A percentile compares a stretch with the other conserved stretches of the same genome.
Evolutionary conservation across 2,888 invertebrate genomes (phyloP).

Genomic region (Phengaris alcon): DNA sequence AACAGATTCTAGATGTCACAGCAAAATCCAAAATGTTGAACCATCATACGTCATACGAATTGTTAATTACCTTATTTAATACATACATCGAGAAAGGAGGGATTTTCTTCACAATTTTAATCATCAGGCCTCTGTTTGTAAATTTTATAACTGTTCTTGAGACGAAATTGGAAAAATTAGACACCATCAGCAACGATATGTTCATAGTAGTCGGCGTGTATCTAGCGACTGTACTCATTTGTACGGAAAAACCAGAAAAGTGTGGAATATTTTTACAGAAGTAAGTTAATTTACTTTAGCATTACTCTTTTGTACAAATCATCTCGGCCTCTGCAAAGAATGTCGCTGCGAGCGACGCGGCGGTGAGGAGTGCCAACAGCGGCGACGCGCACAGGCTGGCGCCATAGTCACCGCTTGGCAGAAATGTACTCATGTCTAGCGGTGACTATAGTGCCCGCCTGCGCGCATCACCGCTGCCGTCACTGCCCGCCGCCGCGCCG

Average conservation of each 20-base stretch:
- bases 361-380: too few species aligned
- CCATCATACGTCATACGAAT: slow-evolving; percentile 59
- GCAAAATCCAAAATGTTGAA: slow-evolving; percentile 57
- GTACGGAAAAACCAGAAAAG: slow-evolving; percentile 70
- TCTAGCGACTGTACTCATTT: slow-evolving; percentile 77
- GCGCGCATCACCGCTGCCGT: too few species aligned
- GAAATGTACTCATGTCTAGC: too few species aligned
- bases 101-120: slow-evolving; percentile 77
- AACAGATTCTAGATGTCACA: slow-evolving; percentile 62
- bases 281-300: slow-evolving; percentile 53
- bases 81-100: slow-evolving; percentile 83
- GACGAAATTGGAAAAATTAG: slow-evolving; percentile 79
- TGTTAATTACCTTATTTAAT: slow-evolving; percentile 58
- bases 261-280: slow-evolving; percentile 79
- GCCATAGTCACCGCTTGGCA: too few species aligned
- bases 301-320: too few species aligned
- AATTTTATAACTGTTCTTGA: slow-evolving; percentile 80
- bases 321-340: too few species aligned
- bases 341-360: too few species aligned
- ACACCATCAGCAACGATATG: slow-evolving; percentile 73
- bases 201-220: slow-evolving; percentile 81
- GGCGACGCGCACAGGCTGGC: too few species aligned
- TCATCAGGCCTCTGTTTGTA: slow-evolving; percentile 79
- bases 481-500: too few species aligned
- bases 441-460: too few species aligned